A percentile compares a stretch with the other conserved stretches of the same genome.
These are phyloP conservation scores for Latrodectus elegans DNA, from an alignment of 2,888 invertebrate genomes.

Conservation along the genomic window DNA sequence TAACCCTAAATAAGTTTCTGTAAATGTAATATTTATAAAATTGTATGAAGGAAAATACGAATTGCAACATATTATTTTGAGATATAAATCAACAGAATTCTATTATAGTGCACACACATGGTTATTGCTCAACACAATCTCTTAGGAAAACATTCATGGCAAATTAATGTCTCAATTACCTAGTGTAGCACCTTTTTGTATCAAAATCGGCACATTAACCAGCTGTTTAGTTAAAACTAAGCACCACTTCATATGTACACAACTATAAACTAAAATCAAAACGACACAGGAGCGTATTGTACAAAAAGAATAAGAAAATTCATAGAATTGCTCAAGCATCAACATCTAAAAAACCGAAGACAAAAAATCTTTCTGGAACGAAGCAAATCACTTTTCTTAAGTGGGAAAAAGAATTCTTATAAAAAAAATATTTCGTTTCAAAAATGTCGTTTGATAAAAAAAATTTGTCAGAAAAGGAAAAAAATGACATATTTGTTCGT, in stretches of 20 bases:
- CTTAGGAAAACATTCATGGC: conserved; percentile 39
- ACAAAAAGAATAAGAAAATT: conserved; percentile 42
- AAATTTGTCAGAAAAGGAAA: not conserved
- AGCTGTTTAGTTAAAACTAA: conserved; percentile 51
- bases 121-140: conserved; percentile 23
- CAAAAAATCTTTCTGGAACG: not conserved
- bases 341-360: conserved; percentile 9
- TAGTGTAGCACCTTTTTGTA: conserved; percentile 60
- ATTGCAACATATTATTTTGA: too few relatives aligned
- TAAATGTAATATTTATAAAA: too few relatives aligned
- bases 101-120: not conserved
- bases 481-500: conserved; percentile 19
- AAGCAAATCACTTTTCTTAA: not conserved
- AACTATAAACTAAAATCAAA: conserved; percentile 53
- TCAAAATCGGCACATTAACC: conserved; percentile 56
- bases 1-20: too few relatives aligned
- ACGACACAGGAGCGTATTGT: conserved; percentile 29
- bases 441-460: not conserved
- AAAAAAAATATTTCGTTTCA: not conserved
- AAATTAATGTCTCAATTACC: conserved; percentile 32
- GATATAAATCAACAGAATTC: too few relatives aligned
- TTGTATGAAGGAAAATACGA: too few relatives aligned
- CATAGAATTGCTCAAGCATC: conserved; percentile 64
- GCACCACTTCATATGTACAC: conserved; percentile 61
- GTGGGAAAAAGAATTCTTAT: not conserved